phyloP scores from a whole-genome alignment of 2,888 invertebrate species.

The Cerastis leucographa region DNA sequence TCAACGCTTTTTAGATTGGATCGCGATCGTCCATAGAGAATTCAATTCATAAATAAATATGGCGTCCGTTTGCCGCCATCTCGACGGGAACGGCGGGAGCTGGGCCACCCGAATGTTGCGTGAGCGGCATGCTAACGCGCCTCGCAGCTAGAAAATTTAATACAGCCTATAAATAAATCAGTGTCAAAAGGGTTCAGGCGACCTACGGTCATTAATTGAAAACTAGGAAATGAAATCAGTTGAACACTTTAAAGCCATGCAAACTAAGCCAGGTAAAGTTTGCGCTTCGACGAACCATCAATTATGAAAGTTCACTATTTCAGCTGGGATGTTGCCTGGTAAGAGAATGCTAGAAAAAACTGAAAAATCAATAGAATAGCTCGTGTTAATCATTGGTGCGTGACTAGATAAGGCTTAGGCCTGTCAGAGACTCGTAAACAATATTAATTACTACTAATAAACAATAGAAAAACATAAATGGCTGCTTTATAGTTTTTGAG shows the following conservation, averaged over 20 bases:
- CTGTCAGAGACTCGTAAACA: conserved; percentile 34
- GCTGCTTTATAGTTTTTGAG: background rate
- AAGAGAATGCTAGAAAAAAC: background rate
- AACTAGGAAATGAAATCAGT: conserved; percentile 50
- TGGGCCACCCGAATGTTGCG: conserved; percentile 70
- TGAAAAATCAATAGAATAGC: conserved; percentile 48
- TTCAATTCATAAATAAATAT: conserved; percentile 82
- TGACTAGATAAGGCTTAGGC: conserved; percentile 21
- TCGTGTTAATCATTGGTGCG: conserved; percentile 28
- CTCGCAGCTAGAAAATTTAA: conserved; percentile 58
- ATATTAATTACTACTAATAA: conserved; percentile 40
- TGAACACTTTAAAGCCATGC: conserved; percentile 28
- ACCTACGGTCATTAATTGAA: conserved; percentile 44
- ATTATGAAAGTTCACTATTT: conserved; percentile 39
- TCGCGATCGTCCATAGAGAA: conserved; percentile 73
- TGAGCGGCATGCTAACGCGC: conserved; percentile 73
- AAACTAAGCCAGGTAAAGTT: conserved; percentile 40
- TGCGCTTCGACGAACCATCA: conserved; percentile 40
- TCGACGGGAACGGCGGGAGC: conserved; percentile 63
- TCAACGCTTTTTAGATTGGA: conserved; percentile 74
- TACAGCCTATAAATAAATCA: conserved; percentile 62
- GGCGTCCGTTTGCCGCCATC: conserved; percentile 74
- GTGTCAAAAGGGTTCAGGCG: conserved; percentile 52
- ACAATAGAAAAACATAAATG: conserved; percentile 2
- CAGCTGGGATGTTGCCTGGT: conserved; percentile 5